Conservation (phyloP, 2,113 vertebrate genomes). For the Notechis scutatus region DNA sequence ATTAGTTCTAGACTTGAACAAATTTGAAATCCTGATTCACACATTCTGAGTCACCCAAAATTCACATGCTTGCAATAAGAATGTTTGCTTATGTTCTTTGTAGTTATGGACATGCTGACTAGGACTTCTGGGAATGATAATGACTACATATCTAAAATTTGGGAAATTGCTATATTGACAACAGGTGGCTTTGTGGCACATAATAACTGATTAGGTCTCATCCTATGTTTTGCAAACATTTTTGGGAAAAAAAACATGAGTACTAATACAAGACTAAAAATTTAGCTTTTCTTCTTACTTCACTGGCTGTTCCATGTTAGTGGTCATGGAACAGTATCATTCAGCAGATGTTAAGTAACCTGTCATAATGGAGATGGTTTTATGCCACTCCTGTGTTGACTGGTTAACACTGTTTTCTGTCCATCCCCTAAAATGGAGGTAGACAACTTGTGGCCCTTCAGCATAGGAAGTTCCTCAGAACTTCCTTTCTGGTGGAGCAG, state of each 20-base stretch:
- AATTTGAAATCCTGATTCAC: not conserved
- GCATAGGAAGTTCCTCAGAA: not conserved
- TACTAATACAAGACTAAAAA: not conserved
- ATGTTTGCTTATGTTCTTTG: not conserved
- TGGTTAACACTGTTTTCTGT: not conserved
- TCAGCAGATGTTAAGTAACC: not conserved
- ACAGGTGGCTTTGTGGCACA: not conserved
- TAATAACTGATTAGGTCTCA: not conserved
- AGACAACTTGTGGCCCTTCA: not conserved
- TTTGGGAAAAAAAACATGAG: not conserved
- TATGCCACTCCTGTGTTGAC: not conserved
- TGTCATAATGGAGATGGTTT: not conserved
- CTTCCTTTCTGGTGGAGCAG: not conserved
- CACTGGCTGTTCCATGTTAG: not conserved
- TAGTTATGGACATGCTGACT: not conserved
- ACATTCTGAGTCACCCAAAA: not conserved
- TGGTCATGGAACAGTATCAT: not conserved
- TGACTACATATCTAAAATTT: not conserved
- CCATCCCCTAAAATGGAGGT: not conserved
- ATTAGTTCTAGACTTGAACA: not conserved
- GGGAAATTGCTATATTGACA: not conserved
- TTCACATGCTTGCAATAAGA: not conserved
- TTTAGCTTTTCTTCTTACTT: not conserved
- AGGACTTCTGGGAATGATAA: not conserved
- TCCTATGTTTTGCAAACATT: not conserved